Evolutionary conservation across 2,797 vertebrate genomes (phyloP), one percentile per base, ranked within the genome.

Genomic region (Liparis tanakae): DNA sequence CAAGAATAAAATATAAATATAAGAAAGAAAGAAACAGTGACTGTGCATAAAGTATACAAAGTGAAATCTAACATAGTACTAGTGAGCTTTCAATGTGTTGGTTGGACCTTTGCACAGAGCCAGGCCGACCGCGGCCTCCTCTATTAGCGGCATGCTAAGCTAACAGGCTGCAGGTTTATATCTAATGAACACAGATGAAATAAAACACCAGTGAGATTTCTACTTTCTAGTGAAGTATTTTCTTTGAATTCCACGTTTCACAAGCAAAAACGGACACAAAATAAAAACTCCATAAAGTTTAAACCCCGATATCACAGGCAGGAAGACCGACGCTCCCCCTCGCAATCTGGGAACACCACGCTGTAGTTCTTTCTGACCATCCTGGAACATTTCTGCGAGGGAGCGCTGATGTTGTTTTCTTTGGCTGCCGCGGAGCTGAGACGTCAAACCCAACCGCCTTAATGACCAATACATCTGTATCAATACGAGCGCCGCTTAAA

Each of bases 391-490:
- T 94, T 94, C 86, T 81, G 67, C 43, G 82, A 70, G 72, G 70
- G 76, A 88, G 89, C 48, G 54, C 78, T 75, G 80, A 84, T 90
- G 82, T 85, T 92, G 79, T 94, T 94, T 93, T 93, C 89, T 91
- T 94, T 94, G 94, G 93, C 93, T 70, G 76, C 83, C 0, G 74
- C 41, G 20, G 59, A 76, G 77, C 89, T 82, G 85, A 92, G 89
- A 90, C 83, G 89, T 91, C 91, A 90, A 88, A 92, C 81, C 89
- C 76, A 90, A 93, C 91, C 82, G 92, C 87, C 90, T 90, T 94
- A 94, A 94, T 92, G 93, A 88, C 87, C 89, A 89, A 92, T 90
- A 89, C 91, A 92, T 90, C 91, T 90, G 90, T 90, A 92, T 92
- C 91, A 92, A 92, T 92, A 92, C 60, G 76, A 71, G 84, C 51